Evolutionary conservation across 2,113 vertebrate genomes (phyloP).

Genomic region (Noturus placidus): DNA sequence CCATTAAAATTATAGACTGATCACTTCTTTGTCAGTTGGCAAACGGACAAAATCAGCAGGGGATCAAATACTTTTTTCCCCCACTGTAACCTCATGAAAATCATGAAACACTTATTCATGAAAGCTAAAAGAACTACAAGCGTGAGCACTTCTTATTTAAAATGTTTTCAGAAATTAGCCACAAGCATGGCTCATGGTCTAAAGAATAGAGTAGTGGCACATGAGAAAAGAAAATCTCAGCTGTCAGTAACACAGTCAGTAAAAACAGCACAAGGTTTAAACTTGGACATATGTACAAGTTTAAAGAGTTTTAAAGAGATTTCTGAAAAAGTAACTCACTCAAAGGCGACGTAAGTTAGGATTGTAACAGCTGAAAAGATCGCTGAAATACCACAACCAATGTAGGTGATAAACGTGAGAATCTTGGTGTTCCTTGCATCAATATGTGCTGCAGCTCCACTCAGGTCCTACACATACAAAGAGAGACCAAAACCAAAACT

Average conservation of each 20-base stretch:
- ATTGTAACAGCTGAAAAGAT: constrained; percentile 93
- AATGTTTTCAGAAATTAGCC: not conserved
- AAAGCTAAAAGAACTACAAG: not conserved
- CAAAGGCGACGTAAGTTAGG: constrained; percentile 92
- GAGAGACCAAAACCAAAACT: not conserved
- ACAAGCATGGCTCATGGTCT: not conserved
- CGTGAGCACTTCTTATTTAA: not conserved
- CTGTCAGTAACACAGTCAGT: too few relatives aligned
- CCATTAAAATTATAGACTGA: too few relatives aligned
- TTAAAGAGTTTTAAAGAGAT: not conserved
- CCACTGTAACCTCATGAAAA: not conserved
- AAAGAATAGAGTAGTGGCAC: not conserved
- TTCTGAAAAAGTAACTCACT: constrained; percentile 78
- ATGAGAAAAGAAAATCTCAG: not conserved
- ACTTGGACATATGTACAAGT: not conserved
- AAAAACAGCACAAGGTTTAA: not conserved
- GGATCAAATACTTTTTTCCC: too few relatives aligned
- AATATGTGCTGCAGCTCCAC: constrained; percentile 68
- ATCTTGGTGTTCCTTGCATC: constrained; percentile 75
- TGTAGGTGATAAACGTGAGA: constrained; percentile 90
- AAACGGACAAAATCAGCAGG: too few relatives aligned
- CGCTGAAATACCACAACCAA: constrained; percentile 93
- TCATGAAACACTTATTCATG: not conserved
- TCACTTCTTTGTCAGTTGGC: too few relatives aligned
- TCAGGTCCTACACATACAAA: constrained; percentile 79